Base-by-base conservation (phyloP, 2,888 invertebrate species). In the Pyrocoelia pectoralis region DNA sequence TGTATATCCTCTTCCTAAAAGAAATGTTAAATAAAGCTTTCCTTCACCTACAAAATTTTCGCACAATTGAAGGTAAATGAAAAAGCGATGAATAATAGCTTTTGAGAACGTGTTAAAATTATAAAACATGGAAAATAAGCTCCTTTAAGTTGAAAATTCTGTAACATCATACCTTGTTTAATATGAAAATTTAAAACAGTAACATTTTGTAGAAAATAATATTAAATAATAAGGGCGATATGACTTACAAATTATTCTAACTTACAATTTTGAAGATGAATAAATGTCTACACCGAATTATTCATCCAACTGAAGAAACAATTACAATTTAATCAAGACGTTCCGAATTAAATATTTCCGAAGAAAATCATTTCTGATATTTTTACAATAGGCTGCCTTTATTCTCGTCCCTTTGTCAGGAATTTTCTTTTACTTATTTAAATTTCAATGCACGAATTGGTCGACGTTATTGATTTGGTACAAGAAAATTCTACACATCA, bases 291-390 rank as follows among this genome's bases (percentile, higher is more conserved):
- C n/a, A n/a, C 28, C 18, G 53, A 61, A 61, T 61, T 61, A 55
- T 55, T 55, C 61, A 38, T 24, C n/a, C 13, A 28, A 40, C 40
- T 49, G 52, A 61, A 61, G 55, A 61, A 61, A 49, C 61, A 55
- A 61, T 61, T 61, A 61, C 61, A 53, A 55, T 61, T 61, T 61
- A 61, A 61, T 61, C 55, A 61, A 15, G 28, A 48, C 38, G 19
- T 12, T 29, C 24, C 17, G 50, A 54, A 60, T 60, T 60, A 60
- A 54, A 60, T 24, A 60, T 46, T 24, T 5, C 54, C 9, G 13
- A 24, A 8, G 43, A 54, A 61, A 61, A 55, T 61, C 50, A 50
- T 49, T 55, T 61, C 53, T 43, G 29, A 18, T 33, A 57, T 51
- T 55, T 55, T 40, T 52, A n/a, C 18, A 29, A 14, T 38, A n/a